A percentile compares a stretch with the other conserved stretches of the same genome.
phyloP scores from a whole-genome alignment of 2,888 invertebrate genomes.

The Galerucella nymphaeae region DNA sequence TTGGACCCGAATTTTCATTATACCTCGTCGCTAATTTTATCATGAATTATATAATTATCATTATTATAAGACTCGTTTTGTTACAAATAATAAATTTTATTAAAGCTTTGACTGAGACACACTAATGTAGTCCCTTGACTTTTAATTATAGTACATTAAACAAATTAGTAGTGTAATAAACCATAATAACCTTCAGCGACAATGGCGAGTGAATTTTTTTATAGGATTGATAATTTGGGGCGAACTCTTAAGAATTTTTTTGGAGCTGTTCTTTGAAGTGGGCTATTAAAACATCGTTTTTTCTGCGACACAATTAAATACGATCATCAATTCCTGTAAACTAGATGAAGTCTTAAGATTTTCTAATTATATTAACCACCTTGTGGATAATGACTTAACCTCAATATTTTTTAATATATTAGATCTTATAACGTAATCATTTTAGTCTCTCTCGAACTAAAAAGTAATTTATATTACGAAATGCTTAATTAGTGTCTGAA shows the following conservation, averaged over 20 bases:
- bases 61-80: not conserved
- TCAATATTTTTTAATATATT: not conserved
- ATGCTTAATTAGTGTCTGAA: slow-evolving; percentile 27
- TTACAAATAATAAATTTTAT: slow-evolving; percentile 10
- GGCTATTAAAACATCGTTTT: too few relatives aligned
- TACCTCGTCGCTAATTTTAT: too few relatives aligned
- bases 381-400: too few relatives aligned
- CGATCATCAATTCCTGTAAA: too few relatives aligned
- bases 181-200: slow-evolving; percentile 51
- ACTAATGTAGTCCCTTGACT: slow-evolving; percentile 56
- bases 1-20: too few relatives aligned
- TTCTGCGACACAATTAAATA: too few relatives aligned
- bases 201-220: not conserved
- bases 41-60: not conserved
- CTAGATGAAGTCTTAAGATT: too few relatives aligned
- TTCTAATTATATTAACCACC: too few relatives aligned
- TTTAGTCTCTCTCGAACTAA: not conserved
- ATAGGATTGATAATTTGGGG: not conserved
- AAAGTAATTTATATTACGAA: slow-evolving; percentile 24
- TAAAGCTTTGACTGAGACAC: not conserved
- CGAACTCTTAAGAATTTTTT: too few relatives aligned
- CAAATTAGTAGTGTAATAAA: slow-evolving; percentile 60
- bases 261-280: too few relatives aligned
- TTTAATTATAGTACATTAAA: slow-evolving; percentile 61
- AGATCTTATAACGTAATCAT: not conserved